Percentiles rank a stretch among this genome's conserved stretches.
Evolutionary conservation across 2,888 invertebrate genomes (phyloP).

Genomic region (Plagodis dolabraria): DNA sequence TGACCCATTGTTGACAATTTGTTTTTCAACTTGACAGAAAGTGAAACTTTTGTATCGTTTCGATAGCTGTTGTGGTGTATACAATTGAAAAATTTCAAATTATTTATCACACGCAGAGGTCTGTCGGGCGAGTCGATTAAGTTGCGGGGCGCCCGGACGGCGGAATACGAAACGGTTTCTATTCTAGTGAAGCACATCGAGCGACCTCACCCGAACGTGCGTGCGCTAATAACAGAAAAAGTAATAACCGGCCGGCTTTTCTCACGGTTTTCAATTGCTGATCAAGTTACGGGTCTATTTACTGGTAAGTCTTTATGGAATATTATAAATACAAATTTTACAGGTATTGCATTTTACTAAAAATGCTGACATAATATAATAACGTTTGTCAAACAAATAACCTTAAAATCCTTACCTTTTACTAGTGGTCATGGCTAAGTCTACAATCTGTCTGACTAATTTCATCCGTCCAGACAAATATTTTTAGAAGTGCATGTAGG

Average conservation of each 20-base stretch:
- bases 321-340: not conserved
- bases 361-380: no score
- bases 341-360: no score
- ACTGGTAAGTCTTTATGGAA: conserved; percentile 56
- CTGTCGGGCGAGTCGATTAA: conserved; percentile 70
- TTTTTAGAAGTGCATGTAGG: conserved; percentile 37
- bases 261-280: conserved; percentile 71
- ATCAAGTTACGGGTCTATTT: conserved; percentile 50
- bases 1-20: conserved; percentile 23
- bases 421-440: conserved; percentile 33
- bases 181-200: conserved; percentile 75
- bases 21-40: conserved; percentile 42
- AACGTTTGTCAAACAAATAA: no score
- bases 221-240: conserved; percentile 61
- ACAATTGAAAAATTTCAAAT: conserved; percentile 52
- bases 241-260: conserved; percentile 71
- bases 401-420: no score
- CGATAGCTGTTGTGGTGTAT: conserved; percentile 47
- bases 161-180: conserved; percentile 52
- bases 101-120: conserved; percentile 64
- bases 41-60: conserved; percentile 58
- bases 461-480: conserved; percentile 18
- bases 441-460: conserved; percentile 28
- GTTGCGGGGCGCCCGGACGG: conserved; percentile 69
- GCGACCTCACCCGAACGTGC: conserved; percentile 62